phyloP scores from a whole-genome alignment of 2,888 invertebrate genomes.

The Liopterus haemorrhoidalis region DNA sequence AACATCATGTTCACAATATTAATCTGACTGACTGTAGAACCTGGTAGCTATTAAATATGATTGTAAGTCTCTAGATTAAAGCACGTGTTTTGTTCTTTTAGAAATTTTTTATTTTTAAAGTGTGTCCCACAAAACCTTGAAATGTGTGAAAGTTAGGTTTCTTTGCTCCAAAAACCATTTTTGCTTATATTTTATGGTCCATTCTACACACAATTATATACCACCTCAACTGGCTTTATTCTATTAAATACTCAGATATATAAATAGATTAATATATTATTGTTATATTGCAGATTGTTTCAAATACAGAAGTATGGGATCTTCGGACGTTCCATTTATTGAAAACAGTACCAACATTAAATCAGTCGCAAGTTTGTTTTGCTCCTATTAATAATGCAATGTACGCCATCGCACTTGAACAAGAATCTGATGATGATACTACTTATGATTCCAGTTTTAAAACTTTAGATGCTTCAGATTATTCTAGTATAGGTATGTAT shows the following conservation, averaged over 20 bases:
- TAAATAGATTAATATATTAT: not conserved
- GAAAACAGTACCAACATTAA: conserved; percentile 87
- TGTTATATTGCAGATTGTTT: conserved; percentile 63
- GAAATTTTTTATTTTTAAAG: no score
- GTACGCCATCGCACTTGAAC: conserved; percentile 78
- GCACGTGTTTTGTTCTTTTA: no score
- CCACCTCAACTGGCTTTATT: no score
- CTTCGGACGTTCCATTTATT: conserved; percentile 88
- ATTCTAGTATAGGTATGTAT: conserved; percentile 85
- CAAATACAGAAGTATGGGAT: conserved; percentile 99
- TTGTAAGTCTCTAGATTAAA: no score
- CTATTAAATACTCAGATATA: not conserved
- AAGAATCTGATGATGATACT: conserved; percentile 62
- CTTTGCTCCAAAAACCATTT: no score
- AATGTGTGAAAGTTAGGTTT: no score
- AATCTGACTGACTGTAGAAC: no score
- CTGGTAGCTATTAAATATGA: no score
- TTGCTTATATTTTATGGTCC: no score
- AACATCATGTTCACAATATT: no score
- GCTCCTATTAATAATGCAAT: conserved; percentile 81
- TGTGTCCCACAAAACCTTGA: no score
- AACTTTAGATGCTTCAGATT: conserved; percentile 90
- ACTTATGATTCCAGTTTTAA: conserved; percentile 90
- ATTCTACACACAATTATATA: no score
- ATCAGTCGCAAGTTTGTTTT: conserved; percentile 84